Percentiles rank a stretch among this genome's conserved stretches.
These are phyloP conservation scores for Diacarnus erythraeanus DNA, from an alignment of 37 sponge, comb jelly and placozoan genomes.

Conservation along the genomic window DNA sequence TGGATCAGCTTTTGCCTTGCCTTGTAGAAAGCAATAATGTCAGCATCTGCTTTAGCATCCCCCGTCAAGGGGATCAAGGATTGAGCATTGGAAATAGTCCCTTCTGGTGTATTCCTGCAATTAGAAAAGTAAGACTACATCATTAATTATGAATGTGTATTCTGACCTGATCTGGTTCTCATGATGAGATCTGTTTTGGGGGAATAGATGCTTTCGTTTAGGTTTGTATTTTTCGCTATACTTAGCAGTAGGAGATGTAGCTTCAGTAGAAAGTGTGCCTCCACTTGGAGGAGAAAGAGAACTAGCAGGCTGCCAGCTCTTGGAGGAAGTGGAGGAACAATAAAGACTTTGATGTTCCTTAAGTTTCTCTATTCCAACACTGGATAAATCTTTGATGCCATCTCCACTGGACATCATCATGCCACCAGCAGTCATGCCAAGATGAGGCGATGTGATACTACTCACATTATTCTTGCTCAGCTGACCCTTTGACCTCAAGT, in stretches of 20 bases:
- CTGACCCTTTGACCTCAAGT: no score
- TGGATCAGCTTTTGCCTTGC: slow-evolving; percentile 82
- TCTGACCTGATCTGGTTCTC: neutral
- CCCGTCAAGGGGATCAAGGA: slow-evolving; percentile 80
- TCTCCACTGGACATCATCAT: no score
- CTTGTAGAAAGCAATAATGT: slow-evolving; percentile 92
- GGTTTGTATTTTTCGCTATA: neutral
- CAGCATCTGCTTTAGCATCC: slow-evolving; percentile 84
- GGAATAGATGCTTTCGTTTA: neutral
- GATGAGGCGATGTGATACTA: no score
- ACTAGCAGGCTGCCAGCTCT: neutral
- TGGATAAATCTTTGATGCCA: no score
- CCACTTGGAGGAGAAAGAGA: neutral
- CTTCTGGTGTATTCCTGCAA: neutral
- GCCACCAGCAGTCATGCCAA: no score
- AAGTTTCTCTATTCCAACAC: no score
- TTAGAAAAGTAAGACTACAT: no score
- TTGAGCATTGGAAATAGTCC: neutral
- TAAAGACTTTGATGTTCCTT: no score
- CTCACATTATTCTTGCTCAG: no score
- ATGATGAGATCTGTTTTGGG: neutral
- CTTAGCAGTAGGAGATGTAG: neutral
- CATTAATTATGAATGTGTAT: no score
- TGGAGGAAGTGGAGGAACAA: neutral
- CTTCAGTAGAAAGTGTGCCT: neutral